Evolutionary conservation across 2,888 invertebrate genomes (phyloP), one percentile per base, ranked within the genome.

Genomic region (Apomyelois bistriatella): DNA sequence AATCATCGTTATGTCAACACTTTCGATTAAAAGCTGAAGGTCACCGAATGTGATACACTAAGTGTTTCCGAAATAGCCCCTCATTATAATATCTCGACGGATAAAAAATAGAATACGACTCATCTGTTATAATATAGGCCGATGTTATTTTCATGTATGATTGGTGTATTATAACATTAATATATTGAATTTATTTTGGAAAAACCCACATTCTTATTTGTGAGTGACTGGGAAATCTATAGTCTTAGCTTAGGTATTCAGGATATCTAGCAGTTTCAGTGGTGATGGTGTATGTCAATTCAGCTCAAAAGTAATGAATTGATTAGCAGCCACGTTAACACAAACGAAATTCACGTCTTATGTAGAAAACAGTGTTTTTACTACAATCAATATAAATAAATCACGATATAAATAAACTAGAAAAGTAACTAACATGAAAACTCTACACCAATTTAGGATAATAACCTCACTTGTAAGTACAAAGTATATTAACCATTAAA

Each of bases 1-100:
- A 89, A 88, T 89, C 87, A 82, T 59, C 54, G 61, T 58, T 71
- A 67, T 88, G 86, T 89, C 88, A 88, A 79, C 89, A 85, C 86
- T 79, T 88, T 86, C 88, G 82, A 87, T 88, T 88, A 87, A 79
- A 74, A 58, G 48, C 51, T 58, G 81, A 88, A 88, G 89, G 89
- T 74, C 82, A 72, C 47, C 73, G 73, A 75, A 66, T 61, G 12
- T 43, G 35, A 51, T 81, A 76, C 72, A 70, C 73, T 74, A 77
- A 87, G 85, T 83, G 86, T 74, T 68, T 74, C 77, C 57, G 58
- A 85, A 88, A 88, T 89, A 89, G 85, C 79, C 61, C 58, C 83
- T 88, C 84, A 85, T 87, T 89, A 88, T 83, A 83, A 84, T 76
- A 85, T 85, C 85, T 75, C 80, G 68, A 72, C 64, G 69, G 74